Conservation (phyloP, 2,113 vertebrate species). For the Rattus norvegicus region DNA sequence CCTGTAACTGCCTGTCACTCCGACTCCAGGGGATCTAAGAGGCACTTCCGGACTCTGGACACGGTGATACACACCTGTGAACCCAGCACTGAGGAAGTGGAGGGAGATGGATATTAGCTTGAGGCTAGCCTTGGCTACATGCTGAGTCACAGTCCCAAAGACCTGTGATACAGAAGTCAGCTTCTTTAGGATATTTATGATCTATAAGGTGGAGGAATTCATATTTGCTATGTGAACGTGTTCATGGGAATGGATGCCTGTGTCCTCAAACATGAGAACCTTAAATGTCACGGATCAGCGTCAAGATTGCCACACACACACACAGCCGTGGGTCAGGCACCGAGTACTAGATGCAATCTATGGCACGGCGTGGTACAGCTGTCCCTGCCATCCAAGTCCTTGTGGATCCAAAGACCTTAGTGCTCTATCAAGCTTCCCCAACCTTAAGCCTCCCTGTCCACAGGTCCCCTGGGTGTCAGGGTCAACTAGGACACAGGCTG, state of each 20-base stretch:
- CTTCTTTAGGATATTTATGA: not conserved
- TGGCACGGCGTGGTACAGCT: not conserved
- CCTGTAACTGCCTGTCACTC: not conserved
- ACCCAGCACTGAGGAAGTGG: not conserved
- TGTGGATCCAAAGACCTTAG: not conserved
- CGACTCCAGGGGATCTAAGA: not conserved
- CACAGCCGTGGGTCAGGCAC: no score
- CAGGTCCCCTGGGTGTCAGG: no score
- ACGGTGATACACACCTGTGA: not conserved
- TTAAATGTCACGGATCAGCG: accelerated
- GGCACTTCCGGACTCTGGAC: not conserved
- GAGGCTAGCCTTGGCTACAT: not conserved
- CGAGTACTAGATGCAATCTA: not conserved
- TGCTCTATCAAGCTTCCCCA: not conserved
- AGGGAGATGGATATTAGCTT: not conserved
- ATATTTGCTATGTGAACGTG: not conserved
- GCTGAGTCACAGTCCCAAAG: not conserved
- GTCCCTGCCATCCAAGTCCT: not conserved
- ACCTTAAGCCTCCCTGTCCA: no score
- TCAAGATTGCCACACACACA: not conserved
- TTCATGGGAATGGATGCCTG: not conserved
- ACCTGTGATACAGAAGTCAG: not conserved
- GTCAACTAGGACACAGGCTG: not conserved
- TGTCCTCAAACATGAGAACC: not conserved
- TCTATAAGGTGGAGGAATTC: not conserved